These are phyloP conservation scores for Brachionichthys hirsutus DNA, from an alignment of 2,113 vertebrate genomes.

Conservation along the genomic window DNA sequence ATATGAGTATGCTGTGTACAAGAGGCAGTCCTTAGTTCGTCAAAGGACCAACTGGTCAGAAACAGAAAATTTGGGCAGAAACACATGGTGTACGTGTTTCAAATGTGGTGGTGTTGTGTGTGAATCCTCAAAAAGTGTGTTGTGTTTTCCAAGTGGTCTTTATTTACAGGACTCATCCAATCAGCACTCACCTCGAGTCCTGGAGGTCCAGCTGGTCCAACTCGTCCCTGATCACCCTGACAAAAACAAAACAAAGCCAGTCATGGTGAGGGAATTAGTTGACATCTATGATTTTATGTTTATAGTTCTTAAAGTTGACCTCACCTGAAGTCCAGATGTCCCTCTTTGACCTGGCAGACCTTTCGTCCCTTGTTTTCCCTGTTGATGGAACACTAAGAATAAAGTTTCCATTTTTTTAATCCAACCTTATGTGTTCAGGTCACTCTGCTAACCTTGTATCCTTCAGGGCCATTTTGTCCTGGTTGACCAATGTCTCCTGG, in stretches of 20 bases:
- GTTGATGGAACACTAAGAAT: constrained; percentile 23
- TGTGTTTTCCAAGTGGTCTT: constrained; percentile 16
- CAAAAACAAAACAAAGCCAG: constrained; percentile 12
- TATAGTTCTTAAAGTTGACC: constrained; percentile 26
- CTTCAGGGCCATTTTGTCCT: constrained; percentile 91
- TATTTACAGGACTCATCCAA: constrained; percentile 18
- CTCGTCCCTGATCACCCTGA: constrained; percentile 90
- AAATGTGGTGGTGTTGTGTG: constrained; percentile 5
- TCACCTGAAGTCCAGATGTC: constrained; percentile 86
- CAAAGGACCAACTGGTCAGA: constrained; percentile 19
- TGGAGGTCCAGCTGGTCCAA: constrained; percentile 82
- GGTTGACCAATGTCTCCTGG: constrained; percentile 94
- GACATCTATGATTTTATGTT: neutral
- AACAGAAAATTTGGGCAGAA: constrained; percentile 26
- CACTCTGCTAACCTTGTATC: constrained; percentile 84
- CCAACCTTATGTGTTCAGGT: neutral
- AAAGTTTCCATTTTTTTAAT: constrained; percentile 6
- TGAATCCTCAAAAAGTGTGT: constrained; percentile 3
- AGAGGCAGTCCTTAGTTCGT: constrained; percentile 27
- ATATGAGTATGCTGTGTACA: constrained; percentile 18
- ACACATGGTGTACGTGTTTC: neutral
- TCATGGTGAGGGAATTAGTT: neutral
- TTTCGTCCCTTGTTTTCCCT: constrained; percentile 90
- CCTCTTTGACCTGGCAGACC: constrained; percentile 90
- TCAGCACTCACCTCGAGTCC: constrained; percentile 87